Base-by-base conservation (phyloP, 2,113 vertebrate species). In the Ochotona curzoniae region DNA sequence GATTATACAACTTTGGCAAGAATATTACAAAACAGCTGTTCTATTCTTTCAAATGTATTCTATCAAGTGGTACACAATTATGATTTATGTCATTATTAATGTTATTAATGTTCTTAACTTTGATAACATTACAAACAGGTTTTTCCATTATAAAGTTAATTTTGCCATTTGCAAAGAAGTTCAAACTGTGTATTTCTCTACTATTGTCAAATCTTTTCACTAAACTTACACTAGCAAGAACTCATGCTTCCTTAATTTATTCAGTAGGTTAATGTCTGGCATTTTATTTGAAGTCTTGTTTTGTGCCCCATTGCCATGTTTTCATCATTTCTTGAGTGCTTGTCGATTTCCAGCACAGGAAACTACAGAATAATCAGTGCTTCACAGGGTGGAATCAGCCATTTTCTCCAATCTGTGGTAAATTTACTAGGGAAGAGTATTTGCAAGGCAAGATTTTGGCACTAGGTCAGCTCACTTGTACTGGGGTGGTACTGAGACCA, bases 311-410 rank as follows among this genome's bases (percentile, higher is more conserved):
- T 3, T 47, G n/a, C 63, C 44, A 60, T 6, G 9, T 83, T 49
- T 71, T 60, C 38, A 90, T 69, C 23, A 91, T 60, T 90, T 30
- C 25, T 87, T 23, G 28, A 76, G n/a, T n/a, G 60, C 0, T 64
- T 70, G 26, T 90, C 90, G 49, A 32, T 83, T 94, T 96, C 51
- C 87, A 67, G 18, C 15, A 81, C 0, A 81, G 67, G 23, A 66
- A 83, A 83, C 67, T 76, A 86, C 8, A 78, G 57, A 82, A 73
- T 82, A 92, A 79, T 14, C 51, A 74, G 66, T 32, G 61, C 32
- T 79, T 83, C 74, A 17, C 32, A 17, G 80, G 38, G 7, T 78
- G 57, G 57, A 90, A 64, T 14, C 28, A 44, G 60, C 4, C 28
- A 78, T 78, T 83, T 92, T 26, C 66, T 23, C 75, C 51, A 18